Evolutionary conservation across 1,140 invertebrate genomes (phyloP).

Genomic region (Microplitis mediator): DNA sequence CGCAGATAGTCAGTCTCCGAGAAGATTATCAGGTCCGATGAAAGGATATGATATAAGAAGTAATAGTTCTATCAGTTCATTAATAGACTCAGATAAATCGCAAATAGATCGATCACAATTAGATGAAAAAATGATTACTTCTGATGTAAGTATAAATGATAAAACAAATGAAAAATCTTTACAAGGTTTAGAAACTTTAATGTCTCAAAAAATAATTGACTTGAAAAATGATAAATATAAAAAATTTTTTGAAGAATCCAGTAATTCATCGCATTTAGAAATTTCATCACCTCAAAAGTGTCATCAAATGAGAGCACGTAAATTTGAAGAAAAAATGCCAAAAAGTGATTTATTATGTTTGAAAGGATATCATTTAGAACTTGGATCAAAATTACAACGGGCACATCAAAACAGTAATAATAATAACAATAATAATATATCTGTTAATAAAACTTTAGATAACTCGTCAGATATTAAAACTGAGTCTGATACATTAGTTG

Average conservation of each 20-base stretch:
- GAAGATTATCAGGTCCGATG: slow-evolving; percentile 58
- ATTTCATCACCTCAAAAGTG: slow-evolving; percentile 31
- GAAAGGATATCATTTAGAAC: slow-evolving; percentile 42
- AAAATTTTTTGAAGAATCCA: slow-evolving; percentile 33
- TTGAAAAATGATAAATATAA: slow-evolving; percentile 34
- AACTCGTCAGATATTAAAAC: slow-evolving; percentile 38
- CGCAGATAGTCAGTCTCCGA: slow-evolving; percentile 57
- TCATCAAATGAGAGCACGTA: slow-evolving; percentile 49
- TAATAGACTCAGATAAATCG: slow-evolving; percentile 59
- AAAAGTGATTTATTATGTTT: slow-evolving; percentile 42
- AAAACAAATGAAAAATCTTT: slow-evolving; percentile 29
- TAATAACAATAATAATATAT: not conserved
- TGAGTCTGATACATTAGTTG: slow-evolving; percentile 54
- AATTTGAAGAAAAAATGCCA: slow-evolving; percentile 60
- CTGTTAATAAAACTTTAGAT: not conserved
- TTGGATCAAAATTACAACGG: slow-evolving; percentile 39
- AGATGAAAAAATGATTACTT: slow-evolving; percentile 39
- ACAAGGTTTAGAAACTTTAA: slow-evolving; percentile 26
- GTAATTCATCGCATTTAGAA: slow-evolving; percentile 22
- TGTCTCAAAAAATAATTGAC: slow-evolving; percentile 32
- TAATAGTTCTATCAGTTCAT: slow-evolving; percentile 58
- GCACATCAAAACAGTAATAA: slow-evolving; percentile 11
- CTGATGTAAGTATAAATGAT: slow-evolving; percentile 36
- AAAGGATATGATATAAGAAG: slow-evolving; percentile 61
- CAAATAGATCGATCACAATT: slow-evolving; percentile 53